phyloP scores from a whole-genome alignment of 2,888 invertebrate genomes.

The Ophion slaviceki region DNA sequence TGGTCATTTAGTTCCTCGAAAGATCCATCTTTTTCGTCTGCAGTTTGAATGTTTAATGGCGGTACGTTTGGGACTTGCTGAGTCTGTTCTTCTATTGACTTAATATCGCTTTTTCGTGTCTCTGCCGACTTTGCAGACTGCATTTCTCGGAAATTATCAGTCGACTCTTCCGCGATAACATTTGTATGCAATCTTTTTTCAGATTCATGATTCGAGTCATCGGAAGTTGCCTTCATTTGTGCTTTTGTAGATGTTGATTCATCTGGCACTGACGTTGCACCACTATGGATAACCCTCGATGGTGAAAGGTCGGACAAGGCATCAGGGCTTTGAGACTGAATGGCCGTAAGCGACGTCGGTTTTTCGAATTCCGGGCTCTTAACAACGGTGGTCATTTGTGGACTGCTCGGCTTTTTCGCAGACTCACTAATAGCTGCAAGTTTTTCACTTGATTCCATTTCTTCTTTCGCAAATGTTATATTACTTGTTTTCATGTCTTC shows the following conservation, averaged over 20 bases:
- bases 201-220: background rate
- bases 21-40: slow-evolving; percentile 9
- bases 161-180: background rate
- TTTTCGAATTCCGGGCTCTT: slow-evolving; percentile 22
- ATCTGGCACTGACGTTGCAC: slow-evolving; percentile 12
- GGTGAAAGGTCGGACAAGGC: background rate
- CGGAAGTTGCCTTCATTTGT: background rate
- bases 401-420: slow-evolving; percentile 29
- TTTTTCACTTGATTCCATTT: background rate
- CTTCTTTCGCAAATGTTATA: background rate
- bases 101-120: background rate
- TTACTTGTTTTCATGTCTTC: slow-evolving; percentile 30
- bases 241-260: slow-evolving; percentile 7
- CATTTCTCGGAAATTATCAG: background rate
- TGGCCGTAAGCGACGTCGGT: background rate
- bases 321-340: background rate
- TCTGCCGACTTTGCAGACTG: background rate
- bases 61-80: slow-evolving; percentile 33
- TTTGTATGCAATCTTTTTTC: background rate
- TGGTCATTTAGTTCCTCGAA: background rate
- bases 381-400: slow-evolving; percentile 32
- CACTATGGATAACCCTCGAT: slow-evolving; percentile 4
- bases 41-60: slow-evolving; percentile 9
- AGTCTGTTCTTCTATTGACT: background rate
- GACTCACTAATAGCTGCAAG: background rate